Base-by-base conservation (phyloP, 1,140 invertebrate genomes). In the Microplitis mediator region DNA sequence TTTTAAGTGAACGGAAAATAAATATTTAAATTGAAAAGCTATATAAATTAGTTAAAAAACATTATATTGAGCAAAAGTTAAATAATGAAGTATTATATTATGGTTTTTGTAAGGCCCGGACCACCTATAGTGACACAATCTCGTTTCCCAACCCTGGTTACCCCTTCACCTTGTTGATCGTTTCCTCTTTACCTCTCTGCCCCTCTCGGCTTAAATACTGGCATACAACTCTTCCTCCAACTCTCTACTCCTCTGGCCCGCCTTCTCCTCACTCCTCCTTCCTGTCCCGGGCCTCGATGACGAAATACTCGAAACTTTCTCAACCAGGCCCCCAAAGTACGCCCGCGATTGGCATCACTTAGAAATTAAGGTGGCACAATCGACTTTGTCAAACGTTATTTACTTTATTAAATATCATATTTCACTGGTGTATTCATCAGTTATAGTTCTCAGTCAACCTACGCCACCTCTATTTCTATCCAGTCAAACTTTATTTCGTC, bases 281-380 rank as follows among this genome's bases (percentile, higher is more conserved):
- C 39, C 39, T 45, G 39, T 45, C 39, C 39, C 23, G 23, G 23
- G 11, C 39, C 6, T 45, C 39, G 16, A 36, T 73, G 61, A 52
- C 61, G 72, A 73, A 73, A 73, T 39, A 63, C 36, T 39, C 67
- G 16, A 73, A 73, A 73, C 72, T 73, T 73, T 73, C 72, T 73
- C 72, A 69, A 68, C 50, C 39, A 51, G n/a, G 8, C 65, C 60
- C 66, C 52, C 56, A 54, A 56, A 35, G 50, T 64, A 54, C 63
- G 51, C 60, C 31, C 36, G 11, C 63, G 34, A 51, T 52, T 51
- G 35, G 31, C 36, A 51, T 39, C 62, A 45, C 56, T 32, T 14
- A 56, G 34, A 52, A 69, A 60, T 39, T 35, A 31, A 50, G 16
- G 23, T 23, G 23, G 23, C 23, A 23, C 23, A 23, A 23, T 54